Evolutionary conservation across 1,140 invertebrate species (phyloP), one percentile per base, ranked within the genome.

Genomic region (Panagrolaimus sp.): DNA sequence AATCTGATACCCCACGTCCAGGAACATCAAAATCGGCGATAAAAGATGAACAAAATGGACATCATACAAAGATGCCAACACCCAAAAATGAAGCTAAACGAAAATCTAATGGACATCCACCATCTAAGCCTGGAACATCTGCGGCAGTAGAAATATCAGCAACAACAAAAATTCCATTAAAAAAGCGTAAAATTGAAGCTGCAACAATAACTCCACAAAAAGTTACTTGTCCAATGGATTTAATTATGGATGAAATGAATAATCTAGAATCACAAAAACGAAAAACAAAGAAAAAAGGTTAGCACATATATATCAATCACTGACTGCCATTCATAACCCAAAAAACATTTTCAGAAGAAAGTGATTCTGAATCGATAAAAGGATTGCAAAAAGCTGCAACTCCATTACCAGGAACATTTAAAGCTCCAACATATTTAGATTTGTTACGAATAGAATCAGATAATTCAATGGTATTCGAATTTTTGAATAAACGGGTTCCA

Each of bases 401-500:
- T 27, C 51, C 51, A 27, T 25, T 57, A 25, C 51, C 51, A 4
- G 51, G 51, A 20, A 27, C n/a, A 0, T 57, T 57, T 20, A 20
- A 27, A 57, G 51, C 51, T 27, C 51, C 51, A 20, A 57, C 20
- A 25, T 57, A 25, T 13, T 20, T 16, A 20, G 51, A 57, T 57
- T 27, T 57, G 20, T 20, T 57, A 9, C 51, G 51, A 8, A 57
- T 57, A n/a, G 51, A 57, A 23, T 57, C 51, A 1, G 51, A 57
- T 13, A 57, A 57, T 27, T n/a, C 51, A 9, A 57, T 57, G 51
- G 27, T 57, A 25, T 57, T 57, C n/a, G 51, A 57, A 27, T 57
- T 57, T 57, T 16, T 57, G 20, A 20, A 57, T 11, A 20, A 27
- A 25, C 51, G 51, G 51, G 27, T 27, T 13, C 51, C 51, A 57